A percentile compares a stretch with the other conserved stretches of the same genome.
These are phyloP conservation scores for Menidia beryllina DNA, from an alignment of 2,113 vertebrate species.

Conservation along the genomic window DNA sequence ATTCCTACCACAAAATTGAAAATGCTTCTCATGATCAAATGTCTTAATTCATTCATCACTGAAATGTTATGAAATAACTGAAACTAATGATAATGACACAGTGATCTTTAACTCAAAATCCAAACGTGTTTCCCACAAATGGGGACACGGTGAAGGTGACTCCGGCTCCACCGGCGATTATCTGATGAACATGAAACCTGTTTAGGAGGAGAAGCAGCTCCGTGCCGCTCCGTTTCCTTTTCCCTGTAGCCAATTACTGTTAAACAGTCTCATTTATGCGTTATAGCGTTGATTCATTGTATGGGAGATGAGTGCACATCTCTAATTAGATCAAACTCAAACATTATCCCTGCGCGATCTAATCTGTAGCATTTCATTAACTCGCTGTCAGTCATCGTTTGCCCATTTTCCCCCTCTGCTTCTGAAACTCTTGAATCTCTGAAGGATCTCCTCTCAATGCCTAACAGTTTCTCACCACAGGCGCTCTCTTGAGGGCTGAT, in stretches of 20 bases:
- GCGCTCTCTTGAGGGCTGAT: rapidly evolving
- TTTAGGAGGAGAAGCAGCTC: no score
- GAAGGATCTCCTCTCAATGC: background rate
- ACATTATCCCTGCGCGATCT: background rate
- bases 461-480: background rate
- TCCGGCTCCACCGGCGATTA: no score
- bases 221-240: background rate
- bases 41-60: no score
- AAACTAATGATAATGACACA: no score
- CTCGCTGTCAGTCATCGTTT: conserved; percentile 2
- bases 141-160: no score
- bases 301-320: background rate
- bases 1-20: no score
- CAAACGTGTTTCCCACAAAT: no score
- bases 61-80: no score
- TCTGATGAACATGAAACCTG: no score
- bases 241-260: background rate
- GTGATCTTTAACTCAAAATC: no score
- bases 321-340: conserved; percentile 6
- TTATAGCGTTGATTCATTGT: no score
- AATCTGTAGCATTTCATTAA: conserved; percentile 11
- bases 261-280: background rate
- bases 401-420: background rate
- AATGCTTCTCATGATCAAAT: no score
- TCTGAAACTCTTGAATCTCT: background rate